These are phyloP conservation scores for Isichthys henryi DNA, from an alignment of 2,113 vertebrate species.

Conservation along the genomic window DNA sequence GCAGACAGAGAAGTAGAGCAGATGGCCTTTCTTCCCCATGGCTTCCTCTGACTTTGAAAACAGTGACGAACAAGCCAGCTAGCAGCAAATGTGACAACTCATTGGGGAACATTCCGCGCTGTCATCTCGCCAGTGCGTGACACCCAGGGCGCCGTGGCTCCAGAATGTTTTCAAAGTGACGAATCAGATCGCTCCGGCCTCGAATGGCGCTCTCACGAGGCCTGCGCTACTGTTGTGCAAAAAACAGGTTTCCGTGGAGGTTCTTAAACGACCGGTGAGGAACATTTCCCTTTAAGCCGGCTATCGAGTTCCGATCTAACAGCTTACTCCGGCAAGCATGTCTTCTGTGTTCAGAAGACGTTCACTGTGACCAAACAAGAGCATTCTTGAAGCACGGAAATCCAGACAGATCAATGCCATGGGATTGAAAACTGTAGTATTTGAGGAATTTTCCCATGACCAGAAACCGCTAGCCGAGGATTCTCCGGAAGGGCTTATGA, in stretches of 20 bases:
- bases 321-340: neutral
- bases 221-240: neutral
- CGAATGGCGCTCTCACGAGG: no score
- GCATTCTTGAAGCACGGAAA: neutral
- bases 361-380: neutral
- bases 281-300: neutral
- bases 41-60: conserved; percentile 4
- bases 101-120: neutral
- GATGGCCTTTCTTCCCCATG: neutral
- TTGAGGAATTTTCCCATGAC: neutral
- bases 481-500: neutral
- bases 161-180: neutral
- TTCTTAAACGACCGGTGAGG: neutral
- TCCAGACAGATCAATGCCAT: neutral
- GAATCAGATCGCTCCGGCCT: neutral
- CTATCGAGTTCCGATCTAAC: neutral
- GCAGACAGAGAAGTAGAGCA: neutral
- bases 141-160: neutral
- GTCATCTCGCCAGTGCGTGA: neutral
- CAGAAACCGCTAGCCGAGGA: neutral
- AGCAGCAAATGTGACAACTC: neutral
- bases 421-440: neutral
- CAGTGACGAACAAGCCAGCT: neutral
- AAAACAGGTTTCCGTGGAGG: neutral
- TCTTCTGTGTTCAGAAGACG: neutral